Evolutionary conservation across 2,888 invertebrate species (phyloP).

Genomic region (Yponomeuta cagnagella): DNA sequence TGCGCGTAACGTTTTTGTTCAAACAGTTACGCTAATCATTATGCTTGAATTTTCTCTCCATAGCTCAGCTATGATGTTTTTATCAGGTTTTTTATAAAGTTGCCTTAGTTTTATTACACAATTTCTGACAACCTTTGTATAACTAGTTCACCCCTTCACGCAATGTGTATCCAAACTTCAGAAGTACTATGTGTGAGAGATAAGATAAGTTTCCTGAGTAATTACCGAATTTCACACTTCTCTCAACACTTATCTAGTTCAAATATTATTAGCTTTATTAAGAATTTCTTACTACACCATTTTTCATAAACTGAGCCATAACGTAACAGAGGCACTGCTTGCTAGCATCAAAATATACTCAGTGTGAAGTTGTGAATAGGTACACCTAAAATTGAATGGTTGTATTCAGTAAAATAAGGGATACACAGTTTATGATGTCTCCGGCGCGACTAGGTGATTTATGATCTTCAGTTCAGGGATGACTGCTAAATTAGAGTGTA

Average conservation of each 20-base stretch:
- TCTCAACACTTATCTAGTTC: constrained; percentile 57
- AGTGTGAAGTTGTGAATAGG: constrained; percentile 35
- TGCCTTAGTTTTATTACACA: too few species aligned
- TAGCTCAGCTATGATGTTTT: neutral
- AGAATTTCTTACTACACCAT: constrained; percentile 41
- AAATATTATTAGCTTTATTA: constrained; percentile 61
- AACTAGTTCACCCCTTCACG: neutral
- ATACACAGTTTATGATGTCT: constrained; percentile 40
- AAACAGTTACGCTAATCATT: neutral
- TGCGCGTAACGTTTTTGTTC: neutral
- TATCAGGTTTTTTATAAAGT: neutral
- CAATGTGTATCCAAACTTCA: neutral
- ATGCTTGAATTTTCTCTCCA: neutral
- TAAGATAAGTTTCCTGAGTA: constrained; percentile 61
- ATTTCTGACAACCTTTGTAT: neutral
- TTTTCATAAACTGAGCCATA: constrained; percentile 46
- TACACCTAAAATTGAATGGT: constrained; percentile 30
- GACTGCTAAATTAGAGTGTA: constrained; percentile 45
- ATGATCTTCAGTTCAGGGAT: constrained; percentile 37
- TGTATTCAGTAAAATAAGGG: constrained; percentile 33
- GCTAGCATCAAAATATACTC: constrained; percentile 15
- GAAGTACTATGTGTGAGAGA: constrained; percentile 29
- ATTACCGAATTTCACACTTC: constrained; percentile 68
- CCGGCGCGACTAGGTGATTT: constrained; percentile 41
- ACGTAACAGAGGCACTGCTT: constrained; percentile 10